phyloP scores from a whole-genome alignment of 1,140 invertebrate genomes.

The Maconellicoccus hirsutus region DNA sequence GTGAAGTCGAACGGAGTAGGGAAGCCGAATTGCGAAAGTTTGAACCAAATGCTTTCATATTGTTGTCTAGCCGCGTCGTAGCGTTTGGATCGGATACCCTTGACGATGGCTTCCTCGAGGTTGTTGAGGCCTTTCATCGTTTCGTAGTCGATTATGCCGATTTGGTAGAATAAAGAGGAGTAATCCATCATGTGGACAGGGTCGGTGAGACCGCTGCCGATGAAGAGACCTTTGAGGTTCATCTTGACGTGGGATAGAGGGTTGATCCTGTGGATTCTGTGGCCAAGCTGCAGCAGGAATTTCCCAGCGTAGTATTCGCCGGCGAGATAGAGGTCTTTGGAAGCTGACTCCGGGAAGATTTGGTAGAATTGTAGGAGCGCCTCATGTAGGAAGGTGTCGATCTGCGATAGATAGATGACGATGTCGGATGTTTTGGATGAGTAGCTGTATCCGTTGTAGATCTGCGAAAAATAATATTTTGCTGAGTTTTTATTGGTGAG shows the following conservation, averaged over 20 bases:
- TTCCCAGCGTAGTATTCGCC: constrained; percentile 81
- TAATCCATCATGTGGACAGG: constrained; percentile 50
- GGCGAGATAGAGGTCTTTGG: constrained; percentile 60
- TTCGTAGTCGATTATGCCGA: constrained; percentile 50
- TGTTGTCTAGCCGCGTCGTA: neutral
- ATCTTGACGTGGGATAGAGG: constrained; percentile 29
- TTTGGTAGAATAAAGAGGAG: constrained; percentile 49
- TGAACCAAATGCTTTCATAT: neutral
- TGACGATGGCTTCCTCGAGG: constrained; percentile 27
- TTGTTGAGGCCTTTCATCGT: constrained; percentile 28
- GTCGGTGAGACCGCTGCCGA: constrained; percentile 55
- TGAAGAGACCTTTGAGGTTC: constrained; percentile 40
- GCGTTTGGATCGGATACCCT: neutral
- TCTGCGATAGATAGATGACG: constrained; percentile 51
- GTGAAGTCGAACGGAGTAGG: neutral
- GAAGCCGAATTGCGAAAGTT: neutral
- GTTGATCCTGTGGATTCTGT: constrained; percentile 55
- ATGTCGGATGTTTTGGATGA: constrained; percentile 41
- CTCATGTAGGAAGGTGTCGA: constrained; percentile 26
- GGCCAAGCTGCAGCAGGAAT: constrained; percentile 66
- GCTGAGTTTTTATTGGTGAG: no score
- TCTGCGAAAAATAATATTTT: neutral
- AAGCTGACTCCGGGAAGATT: constrained; percentile 51
- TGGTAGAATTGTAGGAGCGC: constrained; percentile 49
- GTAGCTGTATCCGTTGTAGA: constrained; percentile 45